Base-by-base conservation (phyloP, 2,113 vertebrate species). In the Glaucomys volans region DNA sequence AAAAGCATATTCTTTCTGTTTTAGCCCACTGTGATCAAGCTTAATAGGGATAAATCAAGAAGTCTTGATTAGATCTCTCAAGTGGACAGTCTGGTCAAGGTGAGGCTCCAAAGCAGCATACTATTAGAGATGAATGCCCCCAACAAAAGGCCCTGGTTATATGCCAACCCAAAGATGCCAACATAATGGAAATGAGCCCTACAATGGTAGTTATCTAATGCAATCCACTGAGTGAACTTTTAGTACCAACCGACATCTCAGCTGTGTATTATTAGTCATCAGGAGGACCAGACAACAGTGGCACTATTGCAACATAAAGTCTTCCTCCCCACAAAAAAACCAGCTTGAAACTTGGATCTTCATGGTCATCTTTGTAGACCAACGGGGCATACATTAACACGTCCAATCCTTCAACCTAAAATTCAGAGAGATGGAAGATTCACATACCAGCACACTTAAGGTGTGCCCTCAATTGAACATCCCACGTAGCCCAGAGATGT, bases 151-250 rank as follows among this genome's bases (percentile, higher is more conserved):
- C 79, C 67, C 74, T 88, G 91, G 72, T 76, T 80, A 91, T 30
- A 83, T 12, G 79, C 12, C 91, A 92, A 87, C 37, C 66, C 87
- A 95, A 93, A 94, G 93, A 96, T 81, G 80, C 52, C 28, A 1
- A 94, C 92, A 98, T 4, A 87, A 50, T 86, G 17, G 92, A 84
- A 92, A 5, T 83, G 67, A 32, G 66, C 18, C 52, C 91, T 44
- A 76, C 69, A 82, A 80, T 75, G 52, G 93, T 76, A 93, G 93
- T 92, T 96, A 96, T 81, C 94, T 95, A 84, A 81, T 52, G 90
- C 64, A 89, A 97, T 42, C 57, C 92, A 87, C 47, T 35, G 52
- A 94, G 66, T 92, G 76, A 97, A 97, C 91, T 91, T 95, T 91
- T 80, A 90, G 89, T 76, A 87, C 83, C 75, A 84, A 92, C 69